Evolutionary conservation across 2,888 invertebrate genomes (phyloP), one percentile per base, ranked within the genome.

Genomic region (Acanthosepion pharaonis): DNA sequence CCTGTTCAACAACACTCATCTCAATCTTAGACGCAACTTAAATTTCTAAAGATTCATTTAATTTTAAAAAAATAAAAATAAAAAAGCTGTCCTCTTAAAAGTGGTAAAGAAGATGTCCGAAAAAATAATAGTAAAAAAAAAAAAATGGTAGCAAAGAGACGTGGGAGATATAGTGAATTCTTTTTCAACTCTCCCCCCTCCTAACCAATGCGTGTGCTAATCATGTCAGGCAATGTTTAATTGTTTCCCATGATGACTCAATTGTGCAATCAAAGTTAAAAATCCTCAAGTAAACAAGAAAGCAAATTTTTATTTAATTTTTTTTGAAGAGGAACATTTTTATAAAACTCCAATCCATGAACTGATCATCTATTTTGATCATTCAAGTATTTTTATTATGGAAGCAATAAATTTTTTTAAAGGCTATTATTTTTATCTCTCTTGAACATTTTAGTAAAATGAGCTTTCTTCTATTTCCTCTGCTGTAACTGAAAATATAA

Each of bases 21-120:
- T 78, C n/a, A 9, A 78, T 78, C 78, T 78, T 78, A 78, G 78
- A n/a, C n/a, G 11, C 78, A 78, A 78, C n/a, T 78, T 78, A 78
- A 15, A 78, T 78, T 78, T 78, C 78, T 78, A 78, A 78, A 78
- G 78, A 78, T 78, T 78, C n/a, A 78, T 78, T 78, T 78, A 78
- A n/a, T 33, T 78, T 78, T n/a, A 15, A 15, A 8, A 23, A 25
- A 33, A 78, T 2, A 78, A 15, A 15, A 15, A 8, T 64, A 5
- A 33, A 33, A n/a, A 78, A 15, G 8, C 11, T 4, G 4, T 78
- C 33, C 78, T 78, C 78, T 78, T n/a, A 78, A 9, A 78, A 78
- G 8, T 78, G n/a, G 11, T n/a, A 8, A 78, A n/a, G 78, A 78
- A 78, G 15, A 78, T 78, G n/a, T n/a, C n/a, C 11, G 15, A n/a